phyloP scores from a whole-genome alignment of 2,797 vertebrate genomes.

The Phataginus tricuspis region DNA sequence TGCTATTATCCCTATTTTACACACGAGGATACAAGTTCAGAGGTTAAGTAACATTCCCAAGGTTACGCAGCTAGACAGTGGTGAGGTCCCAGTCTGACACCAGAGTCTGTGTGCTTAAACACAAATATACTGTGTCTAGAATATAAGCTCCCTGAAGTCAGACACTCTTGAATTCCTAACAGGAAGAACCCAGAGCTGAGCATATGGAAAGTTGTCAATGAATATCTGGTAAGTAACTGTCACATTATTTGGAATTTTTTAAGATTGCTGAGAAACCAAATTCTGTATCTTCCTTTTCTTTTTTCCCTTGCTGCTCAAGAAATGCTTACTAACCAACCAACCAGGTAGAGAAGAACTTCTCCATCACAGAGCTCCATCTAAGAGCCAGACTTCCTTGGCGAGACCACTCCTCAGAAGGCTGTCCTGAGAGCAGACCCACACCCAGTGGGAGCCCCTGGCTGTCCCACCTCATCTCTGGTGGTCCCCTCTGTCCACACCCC shows the following conservation, averaged over 20 bases:
- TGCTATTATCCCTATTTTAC: background rate
- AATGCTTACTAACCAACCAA: background rate
- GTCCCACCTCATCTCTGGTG: background rate
- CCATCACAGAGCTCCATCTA: background rate
- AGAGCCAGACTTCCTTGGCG: background rate
- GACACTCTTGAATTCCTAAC: background rate
- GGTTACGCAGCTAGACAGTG: background rate
- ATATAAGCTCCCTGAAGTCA: background rate
- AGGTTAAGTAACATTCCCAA: background rate
- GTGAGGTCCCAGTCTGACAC: background rate
- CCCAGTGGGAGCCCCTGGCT: background rate
- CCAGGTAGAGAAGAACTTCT: background rate
- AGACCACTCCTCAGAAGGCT: background rate
- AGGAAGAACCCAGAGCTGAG: background rate
- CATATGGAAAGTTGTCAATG: background rate
- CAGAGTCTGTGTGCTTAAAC: background rate
- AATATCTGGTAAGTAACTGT: background rate
- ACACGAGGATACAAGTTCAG: constrained; percentile 43
- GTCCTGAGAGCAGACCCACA: background rate
- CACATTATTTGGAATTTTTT: background rate
- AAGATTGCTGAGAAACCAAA: background rate
- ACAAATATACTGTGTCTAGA: background rate
- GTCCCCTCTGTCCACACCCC: background rate
- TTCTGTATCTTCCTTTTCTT: background rate
- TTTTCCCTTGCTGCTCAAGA: background rate